Conservation (phyloP, 2,888 invertebrate genomes). For the Cerastoderma edule region DNA sequence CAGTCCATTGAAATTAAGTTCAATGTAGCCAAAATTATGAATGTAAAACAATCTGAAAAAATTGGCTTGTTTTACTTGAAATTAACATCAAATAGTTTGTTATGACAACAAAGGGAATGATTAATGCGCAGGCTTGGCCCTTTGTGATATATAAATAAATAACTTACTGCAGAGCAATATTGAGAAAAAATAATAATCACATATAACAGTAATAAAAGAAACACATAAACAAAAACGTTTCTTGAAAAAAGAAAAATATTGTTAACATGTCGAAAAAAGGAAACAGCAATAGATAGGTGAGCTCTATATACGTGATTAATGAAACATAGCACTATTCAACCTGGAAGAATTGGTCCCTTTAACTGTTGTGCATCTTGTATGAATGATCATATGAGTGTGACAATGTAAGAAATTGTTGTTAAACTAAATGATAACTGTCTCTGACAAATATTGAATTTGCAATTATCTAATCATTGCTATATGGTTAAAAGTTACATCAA, state of each 20-base stretch:
- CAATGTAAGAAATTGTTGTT: too few relatives aligned
- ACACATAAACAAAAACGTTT: constrained; percentile 35
- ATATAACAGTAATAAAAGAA: constrained; percentile 22
- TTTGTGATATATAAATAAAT: constrained; percentile 55
- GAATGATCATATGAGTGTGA: too few relatives aligned
- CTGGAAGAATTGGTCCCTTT: constrained; percentile 14
- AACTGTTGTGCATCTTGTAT: too few relatives aligned
- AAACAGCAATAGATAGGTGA: background rate
- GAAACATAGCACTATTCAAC: constrained; percentile 23
- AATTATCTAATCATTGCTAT: too few relatives aligned
- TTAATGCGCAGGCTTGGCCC: constrained; percentile 47
- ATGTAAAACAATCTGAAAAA: too few relatives aligned
- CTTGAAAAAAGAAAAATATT: constrained; percentile 16
- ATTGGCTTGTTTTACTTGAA: background rate
- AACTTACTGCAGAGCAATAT: constrained; percentile 12
- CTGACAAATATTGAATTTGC: too few relatives aligned
- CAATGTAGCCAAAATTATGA: too few relatives aligned
- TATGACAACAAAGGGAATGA: constrained; percentile 25
- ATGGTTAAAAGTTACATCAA: too few relatives aligned
- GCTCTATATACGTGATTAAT: background rate
- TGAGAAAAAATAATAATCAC: constrained; percentile 4
- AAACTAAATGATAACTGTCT: too few relatives aligned
- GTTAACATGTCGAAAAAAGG: constrained; percentile 22
- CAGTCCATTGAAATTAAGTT: too few relatives aligned
- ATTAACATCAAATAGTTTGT: background rate